These are phyloP conservation scores for Drosophila diplacantha DNA, from an alignment of 2,888 invertebrate genomes.

Conservation along the genomic window DNA sequence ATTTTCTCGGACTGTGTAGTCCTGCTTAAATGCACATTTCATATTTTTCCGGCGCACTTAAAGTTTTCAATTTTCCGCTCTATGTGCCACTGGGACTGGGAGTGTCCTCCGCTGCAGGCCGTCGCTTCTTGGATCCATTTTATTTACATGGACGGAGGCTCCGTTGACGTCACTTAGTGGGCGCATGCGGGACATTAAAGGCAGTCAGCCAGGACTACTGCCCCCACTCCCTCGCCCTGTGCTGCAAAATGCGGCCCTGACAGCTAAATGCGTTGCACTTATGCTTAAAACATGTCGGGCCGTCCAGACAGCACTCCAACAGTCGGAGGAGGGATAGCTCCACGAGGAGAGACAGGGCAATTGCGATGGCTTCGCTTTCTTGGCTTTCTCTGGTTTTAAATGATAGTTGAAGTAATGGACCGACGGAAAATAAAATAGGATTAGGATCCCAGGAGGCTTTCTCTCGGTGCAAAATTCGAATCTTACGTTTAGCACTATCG, in stretches of 20 bases:
- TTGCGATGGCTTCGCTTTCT: conserved; percentile 11
- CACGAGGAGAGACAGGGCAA: conserved; percentile 1
- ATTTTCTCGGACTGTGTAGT: conserved; percentile 18
- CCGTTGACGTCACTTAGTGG: conserved; percentile 36
- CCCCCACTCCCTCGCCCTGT: conserved; percentile 18
- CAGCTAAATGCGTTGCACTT: conserved; percentile 73
- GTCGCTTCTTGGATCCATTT: conserved; percentile 48
- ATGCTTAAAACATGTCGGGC: conserved; percentile 71
- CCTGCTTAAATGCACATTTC: conserved; percentile 48
- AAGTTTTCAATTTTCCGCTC: conserved; percentile 59
- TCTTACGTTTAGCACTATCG: background rate
- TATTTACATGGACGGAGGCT: conserved; percentile 40
- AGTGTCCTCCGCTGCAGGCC: conserved; percentile 18
- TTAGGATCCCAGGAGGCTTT: conserved; percentile 21
- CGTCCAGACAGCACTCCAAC: conserved; percentile 64
- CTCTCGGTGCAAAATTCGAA: background rate
- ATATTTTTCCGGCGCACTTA: conserved; percentile 56
- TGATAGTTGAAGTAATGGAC: conserved; percentile 34
- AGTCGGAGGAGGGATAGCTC: conserved; percentile 10
- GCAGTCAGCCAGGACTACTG: conserved; percentile 55
- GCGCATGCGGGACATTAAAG: conserved; percentile 47
- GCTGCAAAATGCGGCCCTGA: conserved; percentile 50
- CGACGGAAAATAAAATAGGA: conserved; percentile 23
- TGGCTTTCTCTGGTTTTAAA: conserved; percentile 13
- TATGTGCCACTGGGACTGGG: conserved; percentile 27